Conservation (phyloP, 2,113 vertebrate species). For the Nannobrachium achirus region DNA sequence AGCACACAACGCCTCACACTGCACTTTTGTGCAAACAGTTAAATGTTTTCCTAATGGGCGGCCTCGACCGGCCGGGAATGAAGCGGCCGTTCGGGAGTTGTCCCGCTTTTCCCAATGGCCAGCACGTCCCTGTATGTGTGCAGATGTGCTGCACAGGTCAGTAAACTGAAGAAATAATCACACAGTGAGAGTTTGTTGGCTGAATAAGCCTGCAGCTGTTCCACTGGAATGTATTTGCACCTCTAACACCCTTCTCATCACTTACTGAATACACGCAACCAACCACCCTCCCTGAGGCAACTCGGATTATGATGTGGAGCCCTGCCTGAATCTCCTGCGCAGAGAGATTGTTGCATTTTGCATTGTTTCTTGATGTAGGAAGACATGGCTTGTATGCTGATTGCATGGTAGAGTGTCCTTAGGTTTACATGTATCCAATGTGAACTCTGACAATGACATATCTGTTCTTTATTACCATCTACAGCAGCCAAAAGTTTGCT, state of each 20-base stretch:
- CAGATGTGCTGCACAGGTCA: slow-evolving; percentile 14
- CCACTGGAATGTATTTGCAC: not conserved
- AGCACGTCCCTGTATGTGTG: slow-evolving; percentile 37
- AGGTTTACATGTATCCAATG: not conserved
- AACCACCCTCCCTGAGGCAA: slow-evolving; percentile 14
- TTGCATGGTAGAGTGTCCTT: slow-evolving; percentile 69
- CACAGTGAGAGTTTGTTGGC: slow-evolving; percentile 24
- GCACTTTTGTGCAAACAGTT: no score
- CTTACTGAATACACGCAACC: slow-evolving; percentile 30
- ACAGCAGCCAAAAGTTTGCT: slow-evolving; percentile 96
- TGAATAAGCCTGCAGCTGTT: slow-evolving; percentile 1
- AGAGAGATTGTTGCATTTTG: slow-evolving; percentile 42
- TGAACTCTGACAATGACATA: slow-evolving; percentile 33
- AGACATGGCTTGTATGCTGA: slow-evolving; percentile 52
- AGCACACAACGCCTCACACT: no score
- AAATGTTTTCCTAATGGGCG: no score
- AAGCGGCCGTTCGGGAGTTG: no score
- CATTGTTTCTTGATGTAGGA: slow-evolving; percentile 50
- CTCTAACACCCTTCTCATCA: slow-evolving; percentile 28
- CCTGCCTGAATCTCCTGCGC: slow-evolving; percentile 31
- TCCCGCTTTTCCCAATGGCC: no score
- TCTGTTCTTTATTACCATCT: slow-evolving; percentile 48
- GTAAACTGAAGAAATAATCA: slow-evolving; percentile 18
- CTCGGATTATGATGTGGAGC: slow-evolving; percentile 16
- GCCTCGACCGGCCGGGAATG: no score